Evolutionary conservation across 2,888 invertebrate genomes (phyloP), one percentile per base, ranked within the genome.

Genomic region (Drosophila paramelanica): DNA sequence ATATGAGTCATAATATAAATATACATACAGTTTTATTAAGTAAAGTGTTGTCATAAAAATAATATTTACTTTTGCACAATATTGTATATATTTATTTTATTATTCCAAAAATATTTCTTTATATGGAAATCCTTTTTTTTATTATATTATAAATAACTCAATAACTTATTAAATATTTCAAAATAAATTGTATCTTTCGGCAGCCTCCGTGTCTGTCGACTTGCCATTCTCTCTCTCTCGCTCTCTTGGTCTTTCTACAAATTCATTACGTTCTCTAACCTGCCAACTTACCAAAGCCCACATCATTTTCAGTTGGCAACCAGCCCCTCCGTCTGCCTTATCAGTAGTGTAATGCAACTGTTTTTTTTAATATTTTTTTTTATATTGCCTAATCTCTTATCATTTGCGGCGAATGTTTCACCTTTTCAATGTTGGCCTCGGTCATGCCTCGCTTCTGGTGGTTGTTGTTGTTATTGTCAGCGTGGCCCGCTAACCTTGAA

Each of bases 401-500:
- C 87, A 73, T 49, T 65, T 67, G 50, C 45, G 3, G 45, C 31
- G 2, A 47, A 33, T 49, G 33, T 49, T 33, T 53, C 55, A 79
- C 56, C 57, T 59, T 62, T 72, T 36, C 57, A 53, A 38, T 53
- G 51, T 55, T 71, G 57, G 53, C 51, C 43, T 27, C 60, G 80
- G 59, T 62, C 68, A 65, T 27, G 59, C 33, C 50, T 55, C 23
- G 39, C 20, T 41, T 49, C 43, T 43, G 61, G 50, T 43, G 61
- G 50, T 57, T 53, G 31, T 46, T 81, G 27, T 49, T 52, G 27
- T 41, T 55, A 43, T 41, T 55, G 47, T 49, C 17, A 45, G 31
- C 38, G 41, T 75, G 67, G 83, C 73, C 70, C 46, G 81, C 62
- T 84, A 84, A 87, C 81, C 81, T 87, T 87, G 84, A 84, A 74